Percentiles rank a stretch among this genome's conserved stretches.
phyloP scores from a whole-genome alignment of 2,797 vertebrate species.

The Melanotaenia maccullochi region DNA sequence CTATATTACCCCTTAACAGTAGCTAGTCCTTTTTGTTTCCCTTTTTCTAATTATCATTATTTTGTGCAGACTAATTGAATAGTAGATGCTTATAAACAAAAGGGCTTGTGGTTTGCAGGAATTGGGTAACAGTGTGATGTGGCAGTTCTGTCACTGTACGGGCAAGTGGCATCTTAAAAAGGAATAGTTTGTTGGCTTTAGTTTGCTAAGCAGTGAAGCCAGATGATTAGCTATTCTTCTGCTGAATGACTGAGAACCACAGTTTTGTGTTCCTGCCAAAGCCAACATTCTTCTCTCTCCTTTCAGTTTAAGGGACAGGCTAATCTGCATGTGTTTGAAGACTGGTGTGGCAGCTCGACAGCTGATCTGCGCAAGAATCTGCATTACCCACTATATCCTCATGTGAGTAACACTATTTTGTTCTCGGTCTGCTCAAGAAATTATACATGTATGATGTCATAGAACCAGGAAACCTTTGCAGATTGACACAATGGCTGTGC shows the following conservation, averaged over 20 bases:
- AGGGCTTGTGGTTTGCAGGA: neutral
- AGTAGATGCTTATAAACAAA: slow-evolving; percentile 6
- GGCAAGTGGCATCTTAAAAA: slow-evolving; percentile 7
- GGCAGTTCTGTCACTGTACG: slow-evolving; percentile 7
- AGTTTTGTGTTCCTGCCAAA: neutral
- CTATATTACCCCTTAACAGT: neutral
- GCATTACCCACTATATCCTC: slow-evolving; percentile 93
- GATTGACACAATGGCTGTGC: neutral
- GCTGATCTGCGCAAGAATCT: slow-evolving; percentile 88
- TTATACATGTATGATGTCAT: neutral
- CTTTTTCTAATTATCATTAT: neutral
- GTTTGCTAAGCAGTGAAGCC: slow-evolving; percentile 5
- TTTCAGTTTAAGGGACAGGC: slow-evolving; percentile 88
- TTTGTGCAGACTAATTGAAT: neutral
- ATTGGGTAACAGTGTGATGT: neutral
- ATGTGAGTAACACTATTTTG: slow-evolving; percentile 84
- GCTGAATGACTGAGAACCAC: slow-evolving; percentile 17
- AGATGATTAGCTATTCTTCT: slow-evolving; percentile 16
- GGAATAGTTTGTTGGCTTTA: slow-evolving; percentile 35
- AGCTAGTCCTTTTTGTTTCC: neutral
- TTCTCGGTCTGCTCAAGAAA: neutral
- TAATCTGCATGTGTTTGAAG: slow-evolving; percentile 95
- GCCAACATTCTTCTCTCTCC: slow-evolving; percentile 2
- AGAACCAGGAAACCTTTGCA: neutral
- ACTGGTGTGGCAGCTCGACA: slow-evolving; percentile 93